Conservation (phyloP, 23 tunicate species). For the Ascidia mentula region DNA sequence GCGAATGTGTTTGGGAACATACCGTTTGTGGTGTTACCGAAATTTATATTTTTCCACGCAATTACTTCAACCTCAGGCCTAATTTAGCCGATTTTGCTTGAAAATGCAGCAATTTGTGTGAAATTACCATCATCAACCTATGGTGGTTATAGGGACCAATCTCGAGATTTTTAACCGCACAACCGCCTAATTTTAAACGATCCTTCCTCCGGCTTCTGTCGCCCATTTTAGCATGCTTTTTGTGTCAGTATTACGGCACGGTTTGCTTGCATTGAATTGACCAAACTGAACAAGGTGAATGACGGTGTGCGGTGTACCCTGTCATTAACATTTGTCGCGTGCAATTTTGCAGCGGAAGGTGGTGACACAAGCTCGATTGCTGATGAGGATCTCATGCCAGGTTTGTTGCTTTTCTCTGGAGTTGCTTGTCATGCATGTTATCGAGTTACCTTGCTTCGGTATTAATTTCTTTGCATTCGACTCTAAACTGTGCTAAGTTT, state of each 20-base stretch:
- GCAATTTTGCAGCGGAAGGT: slow-evolving; percentile 2
- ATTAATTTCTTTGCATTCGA: too few species aligned
- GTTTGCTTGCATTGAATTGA: slow-evolving; percentile 7
- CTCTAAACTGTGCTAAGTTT: too few species aligned
- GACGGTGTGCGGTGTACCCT: not conserved
- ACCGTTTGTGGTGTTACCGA: too few species aligned
- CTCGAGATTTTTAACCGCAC: too few species aligned
- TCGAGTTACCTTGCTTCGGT: not conserved
- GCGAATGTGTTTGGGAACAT: too few species aligned
- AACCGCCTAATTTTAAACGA: too few species aligned
- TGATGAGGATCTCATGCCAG: not conserved
- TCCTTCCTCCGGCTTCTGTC: not conserved
- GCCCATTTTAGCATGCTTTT: not conserved
- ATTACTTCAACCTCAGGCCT: too few species aligned
- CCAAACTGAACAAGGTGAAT: not conserved
- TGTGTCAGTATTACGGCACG: not conserved
- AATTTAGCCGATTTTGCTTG: too few species aligned
- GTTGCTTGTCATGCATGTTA: not conserved
- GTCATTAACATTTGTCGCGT: slow-evolving; percentile 8
- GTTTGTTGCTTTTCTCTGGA: not conserved
- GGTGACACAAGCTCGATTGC: not conserved
- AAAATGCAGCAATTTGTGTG: too few species aligned
- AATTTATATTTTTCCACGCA: too few species aligned
- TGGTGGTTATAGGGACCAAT: too few species aligned
- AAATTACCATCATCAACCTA: too few species aligned